Conservation (phyloP, 2,888 invertebrate species). For the Drosophila neotestacea region DNA sequence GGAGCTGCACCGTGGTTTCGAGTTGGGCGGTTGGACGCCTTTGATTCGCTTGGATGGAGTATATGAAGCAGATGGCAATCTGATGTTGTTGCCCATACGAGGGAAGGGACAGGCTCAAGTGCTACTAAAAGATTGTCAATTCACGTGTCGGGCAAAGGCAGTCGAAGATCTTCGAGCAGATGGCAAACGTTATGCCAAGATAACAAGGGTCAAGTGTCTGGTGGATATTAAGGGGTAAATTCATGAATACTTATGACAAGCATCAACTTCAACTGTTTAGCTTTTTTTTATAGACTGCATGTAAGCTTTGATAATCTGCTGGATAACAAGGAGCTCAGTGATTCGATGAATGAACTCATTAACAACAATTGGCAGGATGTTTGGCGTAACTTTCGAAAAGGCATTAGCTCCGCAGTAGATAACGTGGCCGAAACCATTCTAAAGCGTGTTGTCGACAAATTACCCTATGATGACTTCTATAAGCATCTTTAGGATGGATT, state of each 20-base stretch:
- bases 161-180: not conserved
- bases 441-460: not conserved
- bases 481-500: not conserved
- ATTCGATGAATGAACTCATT: not conserved
- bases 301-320: not conserved
- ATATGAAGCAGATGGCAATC: not conserved
- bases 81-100: not conserved
- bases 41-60: not conserved
- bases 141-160: not conserved
- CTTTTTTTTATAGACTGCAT: not conserved
- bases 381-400: not conserved
- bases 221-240: not conserved
- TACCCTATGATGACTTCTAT: not conserved
- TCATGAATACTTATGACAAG: not conserved
- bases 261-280: not conserved
- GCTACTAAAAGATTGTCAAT: not conserved
- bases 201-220: conserved; percentile 2
- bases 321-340: not conserved
- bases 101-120: not conserved
- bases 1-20: not conserved
- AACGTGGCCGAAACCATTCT: not conserved
- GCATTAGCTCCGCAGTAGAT: not conserved
- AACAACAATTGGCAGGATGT: not conserved
- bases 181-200: not conserved
- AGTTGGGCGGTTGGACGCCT: not conserved